Percentiles rank a stretch among this genome's conserved stretches.
These are phyloP conservation scores for Paraplagusia blochii DNA, from an alignment of 2,113 vertebrate species.

Conservation along the genomic window DNA sequence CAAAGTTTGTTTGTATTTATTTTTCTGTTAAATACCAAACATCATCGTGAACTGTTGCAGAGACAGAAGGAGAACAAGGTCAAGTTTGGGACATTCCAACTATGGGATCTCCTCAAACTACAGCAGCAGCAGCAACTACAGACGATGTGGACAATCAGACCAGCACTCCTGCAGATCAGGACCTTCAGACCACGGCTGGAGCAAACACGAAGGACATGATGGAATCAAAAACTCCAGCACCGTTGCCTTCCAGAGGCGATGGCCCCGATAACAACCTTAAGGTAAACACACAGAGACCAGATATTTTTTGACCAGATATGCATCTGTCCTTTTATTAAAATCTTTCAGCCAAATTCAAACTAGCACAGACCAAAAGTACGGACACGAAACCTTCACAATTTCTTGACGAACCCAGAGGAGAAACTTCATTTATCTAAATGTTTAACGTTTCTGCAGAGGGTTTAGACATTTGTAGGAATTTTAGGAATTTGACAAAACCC, in stretches of 20 bases:
- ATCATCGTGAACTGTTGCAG: slow-evolving; percentile 7
- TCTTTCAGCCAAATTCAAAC: too few species aligned
- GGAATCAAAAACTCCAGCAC: slow-evolving; percentile 17
- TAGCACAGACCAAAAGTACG: too few species aligned
- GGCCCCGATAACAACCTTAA: slow-evolving; percentile 26
- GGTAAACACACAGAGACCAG: too few species aligned
- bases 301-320: too few species aligned
- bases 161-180: background rate
- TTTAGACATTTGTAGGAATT: too few species aligned
- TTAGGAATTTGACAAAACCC: too few species aligned
- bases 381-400: too few species aligned
- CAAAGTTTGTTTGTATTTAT: too few species aligned
- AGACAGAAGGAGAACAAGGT: background rate
- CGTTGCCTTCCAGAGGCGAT: slow-evolving; percentile 54
- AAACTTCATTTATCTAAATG: too few species aligned
- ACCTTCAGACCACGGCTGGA: background rate
- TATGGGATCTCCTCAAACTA: fast-evolving
- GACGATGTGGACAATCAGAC: background rate
- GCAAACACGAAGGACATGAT: background rate
- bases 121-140: background rate
- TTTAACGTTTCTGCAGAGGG: too few species aligned
- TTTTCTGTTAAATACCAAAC: background rate
- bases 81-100: slow-evolving; percentile 9
- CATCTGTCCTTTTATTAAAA: too few species aligned
- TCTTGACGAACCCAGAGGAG: too few species aligned